These are phyloP conservation scores for Aporrectodea caliginosa DNA, from an alignment of 1,140 invertebrate genomes.

Conservation along the genomic window DNA sequence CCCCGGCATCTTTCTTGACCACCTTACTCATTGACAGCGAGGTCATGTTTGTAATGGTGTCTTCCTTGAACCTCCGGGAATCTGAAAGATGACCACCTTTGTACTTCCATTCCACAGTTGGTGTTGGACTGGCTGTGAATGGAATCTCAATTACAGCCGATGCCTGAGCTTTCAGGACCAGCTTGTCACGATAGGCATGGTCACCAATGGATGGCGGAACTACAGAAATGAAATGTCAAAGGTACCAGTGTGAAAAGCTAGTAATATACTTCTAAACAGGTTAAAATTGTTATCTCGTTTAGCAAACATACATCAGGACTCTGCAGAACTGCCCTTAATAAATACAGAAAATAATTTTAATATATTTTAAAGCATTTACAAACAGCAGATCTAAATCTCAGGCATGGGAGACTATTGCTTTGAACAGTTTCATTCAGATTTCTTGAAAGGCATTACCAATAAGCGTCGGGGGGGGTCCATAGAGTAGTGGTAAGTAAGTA, in stretches of 20 bases:
- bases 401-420: no score
- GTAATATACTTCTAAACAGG: no score
- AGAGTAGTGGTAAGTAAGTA: no score
- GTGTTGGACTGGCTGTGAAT: conserved; percentile 68
- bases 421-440: no score
- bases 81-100: conserved; percentile 47
- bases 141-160: conserved; percentile 61
- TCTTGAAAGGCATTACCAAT: no score
- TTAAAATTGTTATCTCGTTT: no score
- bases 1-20: conserved; percentile 47
- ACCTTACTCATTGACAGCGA: conserved; percentile 48
- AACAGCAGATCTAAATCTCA: no score
- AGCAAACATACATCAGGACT: no score
- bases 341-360: no score
- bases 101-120: conserved; percentile 69
- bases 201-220: conserved; percentile 25
- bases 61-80: conserved; percentile 47
- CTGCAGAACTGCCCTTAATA: no score
- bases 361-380: no score
- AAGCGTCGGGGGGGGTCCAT: no score
- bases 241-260: neutral
- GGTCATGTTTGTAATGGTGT: conserved; percentile 53
- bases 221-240: conserved; percentile 1
- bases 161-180: conserved; percentile 28
- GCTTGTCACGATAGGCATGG: conserved; percentile 23